Evolutionary conservation across 2,888 invertebrate species (phyloP).

Genomic region (Diaperis boleti): DNA sequence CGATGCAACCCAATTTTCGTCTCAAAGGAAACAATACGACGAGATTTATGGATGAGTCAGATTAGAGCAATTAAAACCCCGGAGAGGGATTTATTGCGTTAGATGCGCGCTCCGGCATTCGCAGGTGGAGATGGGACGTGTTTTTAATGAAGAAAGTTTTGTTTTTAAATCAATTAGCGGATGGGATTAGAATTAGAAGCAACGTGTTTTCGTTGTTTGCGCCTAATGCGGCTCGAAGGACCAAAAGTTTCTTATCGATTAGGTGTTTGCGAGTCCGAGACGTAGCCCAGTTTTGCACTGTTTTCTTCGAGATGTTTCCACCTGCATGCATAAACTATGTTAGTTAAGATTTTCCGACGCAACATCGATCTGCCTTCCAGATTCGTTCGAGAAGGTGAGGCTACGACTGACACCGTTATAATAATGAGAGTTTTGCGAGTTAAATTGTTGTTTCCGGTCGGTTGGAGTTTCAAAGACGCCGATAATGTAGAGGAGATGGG

Average conservation of each 20-base stretch:
- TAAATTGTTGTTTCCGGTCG: too few species aligned
- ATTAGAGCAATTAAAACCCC: constrained; percentile 18
- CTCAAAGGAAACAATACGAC: constrained; percentile 3
- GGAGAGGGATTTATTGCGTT: constrained; percentile 9
- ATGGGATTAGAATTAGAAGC: too few species aligned
- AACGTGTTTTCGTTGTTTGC: too few species aligned
- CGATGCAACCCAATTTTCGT: constrained; percentile 16
- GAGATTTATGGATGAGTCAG: constrained; percentile 13
- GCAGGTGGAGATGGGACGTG: not conserved
- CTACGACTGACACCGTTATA: too few species aligned
- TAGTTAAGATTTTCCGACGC: constrained; percentile 2
- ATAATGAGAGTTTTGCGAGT: too few species aligned
- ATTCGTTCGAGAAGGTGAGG: not conserved
- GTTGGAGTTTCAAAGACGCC: too few species aligned
- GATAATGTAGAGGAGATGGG: too few species aligned
- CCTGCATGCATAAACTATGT: constrained; percentile 5
- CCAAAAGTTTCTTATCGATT: too few species aligned
- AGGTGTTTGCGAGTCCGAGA: too few species aligned
- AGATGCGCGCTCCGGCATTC: constrained; percentile 1
- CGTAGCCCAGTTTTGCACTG: too few species aligned
- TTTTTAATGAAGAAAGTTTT: not conserved
- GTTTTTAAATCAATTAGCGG: not conserved
- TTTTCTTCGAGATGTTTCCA: not conserved
- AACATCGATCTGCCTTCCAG: constrained; percentile 7
- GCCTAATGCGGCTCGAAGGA: too few species aligned